Evolutionary conservation across 2,797 vertebrate species (phyloP), one percentile per base, ranked within the genome.

Genomic region (Sebastes cheni): DNA sequence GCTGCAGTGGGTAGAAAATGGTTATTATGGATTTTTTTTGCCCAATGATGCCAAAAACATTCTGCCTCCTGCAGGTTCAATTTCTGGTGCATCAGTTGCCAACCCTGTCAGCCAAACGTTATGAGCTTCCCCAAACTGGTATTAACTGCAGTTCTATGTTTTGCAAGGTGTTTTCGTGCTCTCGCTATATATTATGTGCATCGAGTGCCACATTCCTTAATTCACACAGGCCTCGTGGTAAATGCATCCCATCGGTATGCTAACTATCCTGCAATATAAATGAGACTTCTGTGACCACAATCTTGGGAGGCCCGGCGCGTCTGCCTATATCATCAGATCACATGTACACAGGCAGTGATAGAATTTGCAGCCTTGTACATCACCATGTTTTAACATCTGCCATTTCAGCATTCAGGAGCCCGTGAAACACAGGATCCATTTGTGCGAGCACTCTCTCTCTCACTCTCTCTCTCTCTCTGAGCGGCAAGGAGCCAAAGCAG

Each of bases 351-450:
- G 67, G 72, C 81, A 23, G 73, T 72, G 85, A 82, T 82, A 77
- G 70, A 76, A 81, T 86, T 86, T 73, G 77, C 89, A 78, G 88
- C 64, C 73, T 56, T 65, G 27, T 78, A 39, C 79, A 67, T 80
- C 54, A 14, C 59, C 8, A 0, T 62, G 70, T 74, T 80, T 77
- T 65, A 81, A 87, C 92, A 89, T 93, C 90, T 92, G 90, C 87
- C 77, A 20, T 84, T 84, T 78, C 56, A 65, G 67, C 70, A 36
- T 72, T 61, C 60, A 42, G 50, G 70, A 77, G 71, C 61, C 84
- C 80, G 29, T 34, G 52, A 79, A 86, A 86, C 76, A 88, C 81
- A 84, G 73, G 76, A 75, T 74, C 69, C 71, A 80, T 89, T 88
- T 90, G 88, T 92, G 77, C 69, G 82, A 34, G 12, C 12, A 6